Evolutionary conservation across 1,140 invertebrate genomes (phyloP).

Genomic region (Nasonia vitripennis): DNA sequence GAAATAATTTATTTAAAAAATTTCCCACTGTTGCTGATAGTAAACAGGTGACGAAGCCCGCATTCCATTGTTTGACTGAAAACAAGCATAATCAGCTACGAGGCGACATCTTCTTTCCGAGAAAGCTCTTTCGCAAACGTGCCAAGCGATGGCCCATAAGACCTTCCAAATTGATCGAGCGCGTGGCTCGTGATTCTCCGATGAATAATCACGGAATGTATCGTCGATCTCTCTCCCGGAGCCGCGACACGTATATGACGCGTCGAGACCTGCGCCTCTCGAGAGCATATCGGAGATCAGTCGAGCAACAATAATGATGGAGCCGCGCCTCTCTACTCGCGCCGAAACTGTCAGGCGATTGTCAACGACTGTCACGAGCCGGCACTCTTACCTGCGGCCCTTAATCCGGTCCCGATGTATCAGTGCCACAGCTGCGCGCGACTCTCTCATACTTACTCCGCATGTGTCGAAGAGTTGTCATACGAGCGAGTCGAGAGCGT

Average conservation of each 20-base stretch:
- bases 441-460: neutral
- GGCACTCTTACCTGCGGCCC: neutral
- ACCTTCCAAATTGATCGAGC: neutral
- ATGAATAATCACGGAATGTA: slow-evolving; percentile 10
- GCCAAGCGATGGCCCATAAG: neutral
- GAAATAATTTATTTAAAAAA: too few relatives aligned
- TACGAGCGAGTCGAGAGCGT: neutral
- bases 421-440: neutral
- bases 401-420: slow-evolving; percentile 35
- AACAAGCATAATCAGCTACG: too few relatives aligned
- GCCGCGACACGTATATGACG: neutral
- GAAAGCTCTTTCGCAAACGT: too few relatives aligned
- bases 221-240: too few relatives aligned
- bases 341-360: slow-evolving; percentile 13
- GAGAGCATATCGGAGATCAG: neutral
- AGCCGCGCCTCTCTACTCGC: slow-evolving; percentile 4
- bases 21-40: too few relatives aligned
- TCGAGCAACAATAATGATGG: neutral
- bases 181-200: neutral
- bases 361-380: slow-evolving; percentile 33
- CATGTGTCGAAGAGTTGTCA: neutral
- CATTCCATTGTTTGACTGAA: neutral
- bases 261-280: neutral
- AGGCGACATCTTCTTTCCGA: too few relatives aligned
- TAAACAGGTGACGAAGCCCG: neutral